Percentiles rank a stretch among this genome's conserved stretches.
phyloP scores from a whole-genome alignment of 2,113 vertebrate species.

The Nesoenas mayeri region DNA sequence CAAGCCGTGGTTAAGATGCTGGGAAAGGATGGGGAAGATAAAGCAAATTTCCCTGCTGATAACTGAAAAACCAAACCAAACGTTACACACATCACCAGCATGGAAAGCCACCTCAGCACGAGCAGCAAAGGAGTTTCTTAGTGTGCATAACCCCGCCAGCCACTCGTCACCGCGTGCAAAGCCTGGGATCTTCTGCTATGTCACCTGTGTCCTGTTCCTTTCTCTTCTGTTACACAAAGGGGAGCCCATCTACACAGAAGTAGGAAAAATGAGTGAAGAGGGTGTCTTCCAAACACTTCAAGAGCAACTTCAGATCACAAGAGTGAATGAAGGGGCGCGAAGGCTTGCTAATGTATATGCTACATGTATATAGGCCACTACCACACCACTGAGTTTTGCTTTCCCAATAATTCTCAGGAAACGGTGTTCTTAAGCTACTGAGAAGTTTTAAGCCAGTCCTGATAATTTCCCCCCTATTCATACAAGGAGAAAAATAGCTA shows the following conservation, averaged over 20 bases:
- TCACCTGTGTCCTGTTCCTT: not conserved
- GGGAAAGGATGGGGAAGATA: not conserved
- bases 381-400: not conserved
- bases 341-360: not conserved
- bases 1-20: not conserved
- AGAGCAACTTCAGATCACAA: not conserved
- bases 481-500: not conserved
- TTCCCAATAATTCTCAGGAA: not conserved
- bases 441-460: not conserved
- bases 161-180: not conserved
- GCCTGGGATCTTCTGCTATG: not conserved
- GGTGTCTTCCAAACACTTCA: not conserved
- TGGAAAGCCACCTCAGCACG: not conserved
- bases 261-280: not conserved
- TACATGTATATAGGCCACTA: not conserved
- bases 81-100: not conserved
- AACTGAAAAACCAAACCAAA: not conserved
- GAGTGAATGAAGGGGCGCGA: not conserved
- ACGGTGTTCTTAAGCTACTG: not conserved
- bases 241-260: not conserved
- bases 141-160: not conserved
- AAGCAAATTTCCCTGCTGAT: not conserved
- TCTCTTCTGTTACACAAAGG: not conserved
- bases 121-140: not conserved
- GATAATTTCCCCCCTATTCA: not conserved